Conservation (phyloP, 2,888 invertebrate species). For the Argynnis bischoffii region DNA sequence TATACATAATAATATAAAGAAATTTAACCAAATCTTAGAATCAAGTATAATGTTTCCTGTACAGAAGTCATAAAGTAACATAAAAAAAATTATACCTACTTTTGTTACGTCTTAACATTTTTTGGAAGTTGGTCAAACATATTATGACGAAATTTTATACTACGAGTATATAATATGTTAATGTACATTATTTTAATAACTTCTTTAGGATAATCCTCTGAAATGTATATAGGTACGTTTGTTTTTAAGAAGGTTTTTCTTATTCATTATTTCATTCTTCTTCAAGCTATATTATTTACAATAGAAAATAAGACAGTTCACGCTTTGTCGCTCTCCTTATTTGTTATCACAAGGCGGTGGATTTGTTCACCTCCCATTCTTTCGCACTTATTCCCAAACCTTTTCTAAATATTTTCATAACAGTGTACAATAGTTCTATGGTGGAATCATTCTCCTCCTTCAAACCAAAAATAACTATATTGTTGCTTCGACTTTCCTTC, state of each 20-base stretch:
- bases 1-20: no score
- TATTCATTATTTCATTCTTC: neutral
- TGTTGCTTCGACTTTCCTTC: neutral
- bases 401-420: neutral
- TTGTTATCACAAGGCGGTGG: neutral
- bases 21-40: no score
- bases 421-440: neutral
- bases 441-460: neutral
- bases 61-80: no score
- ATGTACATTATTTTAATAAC: no score
- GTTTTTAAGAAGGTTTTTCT: neutral
- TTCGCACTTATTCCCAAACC: neutral
- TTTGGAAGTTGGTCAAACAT: no score
- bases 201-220: neutral
- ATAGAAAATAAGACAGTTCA: neutral
- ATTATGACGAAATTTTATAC: no score
- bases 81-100: no score
- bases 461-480: neutral
- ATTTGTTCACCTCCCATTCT: constrained; percentile 1
- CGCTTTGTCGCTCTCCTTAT: neutral
- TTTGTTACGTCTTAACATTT: no score
- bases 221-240: neutral
- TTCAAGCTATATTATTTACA: neutral
- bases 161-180: no score
- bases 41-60: no score